A percentile compares a stretch with the other conserved stretches of the same genome.
These are phyloP conservation scores for Micrasema longulum DNA, from an alignment of 1,140 invertebrate genomes.

Conservation along the genomic window DNA sequence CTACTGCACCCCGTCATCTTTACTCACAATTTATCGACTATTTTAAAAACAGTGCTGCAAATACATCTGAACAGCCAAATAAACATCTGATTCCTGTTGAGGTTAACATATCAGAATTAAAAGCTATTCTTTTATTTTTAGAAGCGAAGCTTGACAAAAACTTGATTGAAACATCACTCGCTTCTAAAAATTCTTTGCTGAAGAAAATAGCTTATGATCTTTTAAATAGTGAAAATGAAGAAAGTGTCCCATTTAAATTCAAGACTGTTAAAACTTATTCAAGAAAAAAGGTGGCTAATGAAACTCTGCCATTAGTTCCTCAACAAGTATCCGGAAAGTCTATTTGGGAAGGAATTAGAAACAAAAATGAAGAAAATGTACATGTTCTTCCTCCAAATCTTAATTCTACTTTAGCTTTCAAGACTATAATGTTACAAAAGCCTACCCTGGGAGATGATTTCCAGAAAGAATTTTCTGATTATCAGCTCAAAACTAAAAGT, in stretches of 20 bases:
- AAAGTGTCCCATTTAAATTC: conserved; percentile 9
- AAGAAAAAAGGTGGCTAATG: conserved; percentile 37
- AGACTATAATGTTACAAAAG: conserved; percentile 35
- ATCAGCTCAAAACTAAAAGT: background rate
- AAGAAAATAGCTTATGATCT: conserved; percentile 24
- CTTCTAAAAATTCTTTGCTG: background rate
- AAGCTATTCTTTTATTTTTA: conserved; percentile 29
- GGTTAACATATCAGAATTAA: conserved; percentile 29
- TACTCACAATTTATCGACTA: conserved; percentile 34
- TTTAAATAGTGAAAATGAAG: conserved; percentile 25
- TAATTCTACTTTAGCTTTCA: conserved; percentile 30
- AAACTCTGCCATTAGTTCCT: too few relatives aligned
- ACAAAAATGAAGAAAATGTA: background rate
- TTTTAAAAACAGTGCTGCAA: conserved; percentile 20
- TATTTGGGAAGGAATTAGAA: background rate
- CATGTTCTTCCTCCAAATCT: conserved; percentile 23
- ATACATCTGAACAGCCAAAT: background rate
- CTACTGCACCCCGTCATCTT: background rate
- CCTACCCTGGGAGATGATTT: background rate
- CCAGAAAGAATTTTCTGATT: conserved; percentile 3
- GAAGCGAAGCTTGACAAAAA: conserved; percentile 36
- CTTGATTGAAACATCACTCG: background rate
- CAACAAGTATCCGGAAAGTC: too few relatives aligned
- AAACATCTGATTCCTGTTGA: background rate
- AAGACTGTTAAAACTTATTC: conserved; percentile 47